phyloP scores from a whole-genome alignment of 2,797 vertebrate species.

The Rhynchotus rufescens region DNA sequence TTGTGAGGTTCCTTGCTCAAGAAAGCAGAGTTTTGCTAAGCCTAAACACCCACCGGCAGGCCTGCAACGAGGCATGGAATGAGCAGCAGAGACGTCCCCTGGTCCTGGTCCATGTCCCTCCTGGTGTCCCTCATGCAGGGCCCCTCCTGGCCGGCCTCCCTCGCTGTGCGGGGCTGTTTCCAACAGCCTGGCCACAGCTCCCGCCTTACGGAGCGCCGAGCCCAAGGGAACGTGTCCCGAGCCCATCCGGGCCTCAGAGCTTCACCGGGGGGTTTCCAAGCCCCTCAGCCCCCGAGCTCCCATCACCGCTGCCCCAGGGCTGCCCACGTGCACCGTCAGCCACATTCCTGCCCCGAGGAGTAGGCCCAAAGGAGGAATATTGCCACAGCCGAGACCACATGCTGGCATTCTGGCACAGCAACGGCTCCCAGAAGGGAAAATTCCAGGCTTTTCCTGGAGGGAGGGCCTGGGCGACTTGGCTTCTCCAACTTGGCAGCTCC shows the following conservation, averaged over 20 bases:
- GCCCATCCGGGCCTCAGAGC: background rate
- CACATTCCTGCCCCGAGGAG: fast-evolving
- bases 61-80: fast-evolving
- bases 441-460: background rate
- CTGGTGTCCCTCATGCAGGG: background rate
- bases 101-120: too few relatives aligned
- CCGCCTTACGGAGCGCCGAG: background rate
- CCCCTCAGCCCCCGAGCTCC: background rate
- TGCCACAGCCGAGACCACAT: background rate
- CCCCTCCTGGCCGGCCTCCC: background rate
- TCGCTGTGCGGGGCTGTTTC: background rate
- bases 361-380: background rate
- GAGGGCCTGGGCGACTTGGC: background rate
- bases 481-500: background rate
- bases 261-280: background rate
- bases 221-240: fast-evolving
- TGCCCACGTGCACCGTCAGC: background rate
- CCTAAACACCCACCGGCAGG: background rate
- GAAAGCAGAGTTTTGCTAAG: background rate
- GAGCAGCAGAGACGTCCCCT: background rate
- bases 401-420: background rate
- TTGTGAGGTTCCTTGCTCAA: background rate
- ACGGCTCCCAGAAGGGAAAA: background rate
- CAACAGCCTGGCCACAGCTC: background rate
- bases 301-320: background rate